Percentiles rank a stretch among this genome's conserved stretches.
These are phyloP conservation scores for Pseudomyrmex dendroicus DNA, from an alignment of 1,140 invertebrate genomes.

Conservation along the genomic window DNA sequence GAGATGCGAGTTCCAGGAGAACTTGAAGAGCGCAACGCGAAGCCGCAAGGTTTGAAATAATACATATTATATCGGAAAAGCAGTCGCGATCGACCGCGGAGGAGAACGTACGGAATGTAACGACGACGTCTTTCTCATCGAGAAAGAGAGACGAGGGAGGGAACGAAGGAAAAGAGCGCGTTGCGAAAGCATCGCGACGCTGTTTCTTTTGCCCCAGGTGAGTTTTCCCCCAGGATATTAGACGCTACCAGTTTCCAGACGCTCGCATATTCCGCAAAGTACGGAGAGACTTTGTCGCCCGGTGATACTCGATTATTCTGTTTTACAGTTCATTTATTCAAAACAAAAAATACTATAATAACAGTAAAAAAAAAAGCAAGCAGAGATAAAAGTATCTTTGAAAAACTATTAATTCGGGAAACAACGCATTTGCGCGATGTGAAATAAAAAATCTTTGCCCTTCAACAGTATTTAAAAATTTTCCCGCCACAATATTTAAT, in stretches of 20 bases:
- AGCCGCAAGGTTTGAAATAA: constrained; percentile 19
- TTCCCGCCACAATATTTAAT: no score
- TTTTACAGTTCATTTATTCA: not conserved
- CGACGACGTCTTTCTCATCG: not conserved
- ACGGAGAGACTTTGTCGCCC: not conserved
- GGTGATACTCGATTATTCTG: constrained; percentile 23
- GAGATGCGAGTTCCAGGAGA: constrained; percentile 4
- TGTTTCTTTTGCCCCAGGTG: constrained; percentile 14
- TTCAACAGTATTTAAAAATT: no score
- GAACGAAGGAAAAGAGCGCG: not conserved
- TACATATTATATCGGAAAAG: constrained; percentile 37
- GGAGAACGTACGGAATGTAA: not conserved
- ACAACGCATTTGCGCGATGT: no score
- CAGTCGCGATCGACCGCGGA: not conserved
- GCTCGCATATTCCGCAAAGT: not conserved
- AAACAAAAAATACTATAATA: constrained; percentile 2
- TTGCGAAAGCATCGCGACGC: not conserved
- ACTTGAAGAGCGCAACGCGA: constrained; percentile 7
- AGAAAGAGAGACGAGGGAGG: no score
- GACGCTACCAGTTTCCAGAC: not conserved
- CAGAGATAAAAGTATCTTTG: not conserved
- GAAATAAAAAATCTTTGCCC: no score
- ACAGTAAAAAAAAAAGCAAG: constrained; percentile 3
- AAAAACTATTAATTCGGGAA: not conserved
- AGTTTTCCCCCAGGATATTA: constrained; percentile 50